These are phyloP conservation scores for Trachemys scripta DNA, from an alignment of 2,113 vertebrate species.

Conservation along the genomic window DNA sequence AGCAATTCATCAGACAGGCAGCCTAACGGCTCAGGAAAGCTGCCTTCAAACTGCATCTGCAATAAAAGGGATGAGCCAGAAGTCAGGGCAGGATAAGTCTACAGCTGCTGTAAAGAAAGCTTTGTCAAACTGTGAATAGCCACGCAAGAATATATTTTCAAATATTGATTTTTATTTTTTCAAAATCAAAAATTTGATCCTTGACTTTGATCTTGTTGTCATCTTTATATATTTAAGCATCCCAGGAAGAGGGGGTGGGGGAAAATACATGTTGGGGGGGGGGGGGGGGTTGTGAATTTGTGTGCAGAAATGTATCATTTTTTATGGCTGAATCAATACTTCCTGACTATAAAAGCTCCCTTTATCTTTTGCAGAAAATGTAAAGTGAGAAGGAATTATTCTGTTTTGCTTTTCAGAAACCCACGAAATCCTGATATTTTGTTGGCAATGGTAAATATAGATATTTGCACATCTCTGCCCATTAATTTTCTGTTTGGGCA, in stretches of 20 bases:
- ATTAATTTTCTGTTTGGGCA: background rate
- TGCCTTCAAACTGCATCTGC: background rate
- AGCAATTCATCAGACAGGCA: background rate
- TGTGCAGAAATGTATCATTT: background rate
- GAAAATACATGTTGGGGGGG: background rate
- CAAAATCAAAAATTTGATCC: background rate
- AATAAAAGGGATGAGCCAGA: background rate
- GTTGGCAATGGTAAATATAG: fast-evolving
- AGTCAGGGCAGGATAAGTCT: background rate
- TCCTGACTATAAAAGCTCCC: background rate
- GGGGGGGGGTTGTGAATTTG: background rate
- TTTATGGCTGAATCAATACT: background rate
- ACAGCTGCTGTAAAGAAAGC: background rate
- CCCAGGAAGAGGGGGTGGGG: background rate
- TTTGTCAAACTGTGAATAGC: background rate
- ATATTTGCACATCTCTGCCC: background rate
- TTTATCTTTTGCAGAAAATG: background rate
- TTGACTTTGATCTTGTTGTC: background rate
- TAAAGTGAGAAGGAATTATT: background rate
- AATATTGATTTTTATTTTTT: background rate
- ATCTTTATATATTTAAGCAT: background rate
- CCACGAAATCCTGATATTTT: background rate
- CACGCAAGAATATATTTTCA: background rate
- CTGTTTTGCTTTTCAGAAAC: background rate
- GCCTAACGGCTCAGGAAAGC: background rate